phyloP scores from a whole-genome alignment of 92 coral and sea anemone genomes.

The Phenganax stokvisi region DNA sequence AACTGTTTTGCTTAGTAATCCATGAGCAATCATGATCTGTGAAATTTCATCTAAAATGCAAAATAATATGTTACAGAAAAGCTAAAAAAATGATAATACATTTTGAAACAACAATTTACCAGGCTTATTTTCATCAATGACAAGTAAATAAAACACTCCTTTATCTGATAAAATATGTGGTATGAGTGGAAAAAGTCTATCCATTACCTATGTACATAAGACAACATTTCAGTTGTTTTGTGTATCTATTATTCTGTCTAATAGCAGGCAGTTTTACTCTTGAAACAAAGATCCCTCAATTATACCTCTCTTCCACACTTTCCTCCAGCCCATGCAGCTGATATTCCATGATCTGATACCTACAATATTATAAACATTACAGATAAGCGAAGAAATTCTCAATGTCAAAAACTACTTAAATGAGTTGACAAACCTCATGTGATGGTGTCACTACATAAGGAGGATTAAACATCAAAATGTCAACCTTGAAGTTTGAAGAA shows the following conservation, averaged over 20 bases:
- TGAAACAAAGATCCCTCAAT: background rate
- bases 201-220: constrained; percentile 56
- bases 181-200: constrained; percentile 68
- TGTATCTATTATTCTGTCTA: background rate
- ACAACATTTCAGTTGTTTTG: background rate
- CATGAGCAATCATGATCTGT: constrained; percentile 35
- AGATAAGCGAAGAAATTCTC: background rate
- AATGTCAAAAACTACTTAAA: background rate
- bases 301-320: constrained; percentile 74
- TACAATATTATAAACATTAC: constrained; percentile 14
- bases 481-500: constrained; percentile 54
- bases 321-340: constrained; percentile 98
- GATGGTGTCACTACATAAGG: constrained; percentile 90
- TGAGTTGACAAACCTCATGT: constrained; percentile 60
- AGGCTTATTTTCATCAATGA: constrained; percentile 83
- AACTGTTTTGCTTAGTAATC: constrained; percentile 41
- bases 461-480: constrained; percentile 78
- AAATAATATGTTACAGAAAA: background rate
- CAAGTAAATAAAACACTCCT: constrained; percentile 79
- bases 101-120: constrained; percentile 44
- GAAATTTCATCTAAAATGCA: constrained; percentile 55
- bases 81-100: background rate
- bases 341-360: constrained; percentile 69
- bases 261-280: background rate
- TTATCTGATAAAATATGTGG: constrained; percentile 60